Percentiles rank a stretch among this genome's conserved stretches.
Evolutionary conservation across 2,888 invertebrate genomes (phyloP).

Genomic region (Lypha dubia): DNA sequence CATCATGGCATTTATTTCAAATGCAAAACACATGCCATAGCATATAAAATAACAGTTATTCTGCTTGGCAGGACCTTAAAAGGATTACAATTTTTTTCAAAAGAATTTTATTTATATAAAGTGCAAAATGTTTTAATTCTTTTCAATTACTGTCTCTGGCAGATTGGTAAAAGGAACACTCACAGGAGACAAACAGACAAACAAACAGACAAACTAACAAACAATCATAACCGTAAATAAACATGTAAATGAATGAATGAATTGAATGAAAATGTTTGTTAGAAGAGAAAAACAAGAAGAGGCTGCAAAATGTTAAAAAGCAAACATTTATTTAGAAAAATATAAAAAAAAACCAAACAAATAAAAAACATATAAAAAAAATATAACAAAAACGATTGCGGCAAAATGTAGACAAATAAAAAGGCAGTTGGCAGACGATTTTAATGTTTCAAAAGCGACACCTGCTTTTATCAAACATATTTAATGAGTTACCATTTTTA

Average conservation of each 20-base stretch:
- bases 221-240: conserved; percentile 71
- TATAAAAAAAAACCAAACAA: too few species aligned
- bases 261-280: conserved; percentile 55
- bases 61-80: neutral
- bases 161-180: neutral
- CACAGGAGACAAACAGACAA: conserved; percentile 58
- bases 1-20: conserved; percentile 49
- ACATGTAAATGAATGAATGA: conserved; percentile 69
- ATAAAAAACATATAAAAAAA: conserved; percentile 6
- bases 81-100: neutral
- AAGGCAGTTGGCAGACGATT: conserved; percentile 63
- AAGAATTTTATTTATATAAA: neutral
- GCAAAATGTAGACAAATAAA: conserved; percentile 62
- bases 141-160: conserved; percentile 9
- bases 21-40: conserved; percentile 61
- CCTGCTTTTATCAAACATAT: conserved; percentile 57
- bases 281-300: conserved; percentile 27
- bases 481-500: conserved; percentile 44
- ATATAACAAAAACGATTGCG: conserved; percentile 42
- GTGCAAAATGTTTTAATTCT: neutral
- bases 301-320: conserved; percentile 32
- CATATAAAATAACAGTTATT: conserved; percentile 35
- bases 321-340: conserved; percentile 47
- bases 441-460: conserved; percentile 62
- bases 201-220: conserved; percentile 62